Evolutionary conservation across 1,140 invertebrate genomes (phyloP), one percentile per base, ranked within the genome.

Genomic region (Samia ricini): DNA sequence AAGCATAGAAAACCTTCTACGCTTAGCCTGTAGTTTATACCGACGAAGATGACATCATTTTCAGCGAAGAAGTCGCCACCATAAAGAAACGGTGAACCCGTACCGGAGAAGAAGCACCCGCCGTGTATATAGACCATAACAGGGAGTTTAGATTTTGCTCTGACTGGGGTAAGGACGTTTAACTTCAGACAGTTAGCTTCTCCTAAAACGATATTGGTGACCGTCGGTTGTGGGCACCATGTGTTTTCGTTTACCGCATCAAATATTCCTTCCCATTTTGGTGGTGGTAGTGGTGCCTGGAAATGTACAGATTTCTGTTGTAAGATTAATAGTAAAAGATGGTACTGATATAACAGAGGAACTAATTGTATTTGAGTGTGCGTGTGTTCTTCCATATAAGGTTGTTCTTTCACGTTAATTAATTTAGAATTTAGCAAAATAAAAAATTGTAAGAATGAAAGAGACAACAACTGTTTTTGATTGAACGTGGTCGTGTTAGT

Each of bases 101-200:
- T 89, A 21, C 93, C 94, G 24, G 77, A 63, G 7, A 91, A 90
- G 79, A 94, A 95, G 18, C 85, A 91, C 56, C 94, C 94, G 10
- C 92, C 92, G 64, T 95, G 93, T 18, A 95, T 91, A 76, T 90
- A 95, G 3, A 95, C 91, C 91, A 95, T 92, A 0, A 94, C 93
- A 2, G 94, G 90, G 2, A 88, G 70, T 15, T 49, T 26, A 78
- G 61, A 12, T 65, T 19, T 36, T 15, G 42, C 18, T 2, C 63
- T 57, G 2, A 60, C 81, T 21, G 96, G 96, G 0, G 94, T 93
- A 77, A 96, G 97, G 8, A 98, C 91, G 79, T 98, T 97, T 2
- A 97, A 86, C 66, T 95, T 95, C 8, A 97, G 85, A 81, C 97
- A 98, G 85, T 98, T 95, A 71, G 95, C 95, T 36, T 89, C 92